phyloP scores from a whole-genome alignment of 2,797 vertebrate genomes.

The Lepus oiostolus region DNA sequence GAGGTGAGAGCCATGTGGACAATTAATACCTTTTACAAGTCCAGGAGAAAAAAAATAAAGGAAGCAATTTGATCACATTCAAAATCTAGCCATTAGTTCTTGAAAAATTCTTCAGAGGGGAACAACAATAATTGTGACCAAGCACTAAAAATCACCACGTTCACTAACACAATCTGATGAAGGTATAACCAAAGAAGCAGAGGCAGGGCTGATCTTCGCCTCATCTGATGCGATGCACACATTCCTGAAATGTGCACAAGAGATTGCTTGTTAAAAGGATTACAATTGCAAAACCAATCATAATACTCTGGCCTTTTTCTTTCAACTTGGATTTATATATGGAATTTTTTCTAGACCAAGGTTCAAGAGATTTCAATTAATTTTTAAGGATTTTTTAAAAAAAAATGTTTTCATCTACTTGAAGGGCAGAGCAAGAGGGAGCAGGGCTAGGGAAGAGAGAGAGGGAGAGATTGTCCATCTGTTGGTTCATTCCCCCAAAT shows the following conservation, averaged over 20 bases:
- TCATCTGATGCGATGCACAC: neutral
- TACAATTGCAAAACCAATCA: constrained; percentile 22
- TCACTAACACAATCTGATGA: constrained; percentile 56
- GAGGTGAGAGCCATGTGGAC: constrained; percentile 15
- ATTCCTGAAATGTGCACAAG: neutral
- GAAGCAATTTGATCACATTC: neutral
- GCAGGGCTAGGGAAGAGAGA: too few species aligned
- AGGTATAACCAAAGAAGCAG: neutral
- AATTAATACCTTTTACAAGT: neutral
- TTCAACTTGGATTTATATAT: constrained; percentile 50
- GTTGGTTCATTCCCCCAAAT: too few species aligned
- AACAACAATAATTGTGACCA: constrained; percentile 9
- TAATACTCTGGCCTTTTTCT: constrained; percentile 40
- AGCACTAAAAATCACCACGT: constrained; percentile 39
- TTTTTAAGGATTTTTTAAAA: too few species aligned
- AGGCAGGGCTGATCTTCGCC: constrained; percentile 3
- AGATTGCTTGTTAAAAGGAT: neutral
- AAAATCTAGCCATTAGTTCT: neutral
- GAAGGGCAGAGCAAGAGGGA: too few species aligned
- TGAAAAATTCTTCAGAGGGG: neutral
- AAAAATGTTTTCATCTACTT: too few species aligned
- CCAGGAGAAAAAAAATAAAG: neutral
- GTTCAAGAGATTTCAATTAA: constrained; percentile 1
- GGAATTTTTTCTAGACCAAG: constrained; percentile 62
- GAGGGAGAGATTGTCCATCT: too few species aligned